These are phyloP conservation scores for Tetramorium parvispinum DNA, from an alignment of 1,140 invertebrate species.

Conservation along the genomic window DNA sequence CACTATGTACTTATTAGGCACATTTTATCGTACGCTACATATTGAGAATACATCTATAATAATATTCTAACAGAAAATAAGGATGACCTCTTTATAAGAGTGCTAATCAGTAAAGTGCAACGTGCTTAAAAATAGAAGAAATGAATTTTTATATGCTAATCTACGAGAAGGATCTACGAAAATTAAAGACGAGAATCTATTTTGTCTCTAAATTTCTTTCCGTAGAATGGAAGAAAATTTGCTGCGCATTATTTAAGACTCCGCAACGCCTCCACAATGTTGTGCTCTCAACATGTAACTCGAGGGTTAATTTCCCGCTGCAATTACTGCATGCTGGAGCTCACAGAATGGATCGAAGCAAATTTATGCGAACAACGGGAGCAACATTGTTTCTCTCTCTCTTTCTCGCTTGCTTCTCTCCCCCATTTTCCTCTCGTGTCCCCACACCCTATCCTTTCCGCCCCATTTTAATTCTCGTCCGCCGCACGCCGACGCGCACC, in stretches of 20 bases:
- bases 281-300: conserved; percentile 36
- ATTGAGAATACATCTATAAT: background rate
- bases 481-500: conserved; percentile 8
- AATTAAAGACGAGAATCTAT: background rate
- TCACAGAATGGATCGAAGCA: conserved; percentile 44
- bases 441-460: background rate
- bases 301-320: conserved; percentile 41
- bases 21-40: background rate
- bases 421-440: background rate
- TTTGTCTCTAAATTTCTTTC: background rate
- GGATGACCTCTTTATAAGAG: too few species aligned
- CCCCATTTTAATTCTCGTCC: conserved; percentile 55
- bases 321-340: conserved; percentile 34
- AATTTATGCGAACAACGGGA: conserved; percentile 52
- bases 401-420: background rate
- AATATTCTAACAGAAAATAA: background rate
- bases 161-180: background rate
- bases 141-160: background rate
- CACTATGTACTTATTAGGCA: background rate
- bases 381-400: conserved; percentile 23
- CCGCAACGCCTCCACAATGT: conserved; percentile 48
- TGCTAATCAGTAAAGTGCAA: background rate
- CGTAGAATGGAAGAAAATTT: background rate
- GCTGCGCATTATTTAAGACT: conserved; percentile 16
- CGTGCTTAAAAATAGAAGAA: background rate